phyloP scores from a whole-genome alignment of 2,888 invertebrate species.

The Leptarthrus brevirostris region DNA sequence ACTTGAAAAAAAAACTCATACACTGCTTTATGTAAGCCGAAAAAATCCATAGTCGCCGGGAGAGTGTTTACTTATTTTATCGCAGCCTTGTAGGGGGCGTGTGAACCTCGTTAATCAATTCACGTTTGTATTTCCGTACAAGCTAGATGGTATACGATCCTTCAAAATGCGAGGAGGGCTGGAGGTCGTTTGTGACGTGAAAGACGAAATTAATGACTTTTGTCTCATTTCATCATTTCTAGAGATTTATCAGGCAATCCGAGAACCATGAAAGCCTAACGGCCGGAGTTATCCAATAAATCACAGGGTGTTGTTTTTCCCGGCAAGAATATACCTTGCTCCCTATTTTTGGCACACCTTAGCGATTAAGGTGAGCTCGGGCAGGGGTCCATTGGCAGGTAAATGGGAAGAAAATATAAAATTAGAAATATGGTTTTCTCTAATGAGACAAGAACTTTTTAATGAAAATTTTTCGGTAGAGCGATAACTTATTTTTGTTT shows the following conservation, averaged over 20 bases:
- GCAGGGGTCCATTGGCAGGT: not conserved
- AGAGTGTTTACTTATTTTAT: conserved; percentile 15
- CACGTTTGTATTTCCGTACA: not conserved
- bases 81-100: conserved; percentile 17
- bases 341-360: conserved; percentile 16
- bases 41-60: not conserved
- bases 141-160: not conserved
- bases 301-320: conserved; percentile 9
- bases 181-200: not conserved
- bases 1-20: conserved; percentile 4
- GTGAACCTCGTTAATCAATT: conserved; percentile 31
- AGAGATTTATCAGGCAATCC: conserved; percentile 48
- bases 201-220: conserved; percentile 48
- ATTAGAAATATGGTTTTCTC: conserved; percentile 15
- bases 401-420: conserved; percentile 26
- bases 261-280: conserved; percentile 2
- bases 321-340: not conserved
- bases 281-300: conserved; percentile 30
- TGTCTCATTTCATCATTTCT: conserved; percentile 50
- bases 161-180: not conserved
- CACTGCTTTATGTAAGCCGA: conserved; percentile 11
- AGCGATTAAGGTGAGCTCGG: not conserved
- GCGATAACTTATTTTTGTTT: too few relatives aligned
- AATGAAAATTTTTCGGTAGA: conserved; percentile 10
- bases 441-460: conserved; percentile 38